Evolutionary conservation across 2,113 vertebrate genomes (phyloP).

Genomic region (Rousettus leschenaultii): DNA sequence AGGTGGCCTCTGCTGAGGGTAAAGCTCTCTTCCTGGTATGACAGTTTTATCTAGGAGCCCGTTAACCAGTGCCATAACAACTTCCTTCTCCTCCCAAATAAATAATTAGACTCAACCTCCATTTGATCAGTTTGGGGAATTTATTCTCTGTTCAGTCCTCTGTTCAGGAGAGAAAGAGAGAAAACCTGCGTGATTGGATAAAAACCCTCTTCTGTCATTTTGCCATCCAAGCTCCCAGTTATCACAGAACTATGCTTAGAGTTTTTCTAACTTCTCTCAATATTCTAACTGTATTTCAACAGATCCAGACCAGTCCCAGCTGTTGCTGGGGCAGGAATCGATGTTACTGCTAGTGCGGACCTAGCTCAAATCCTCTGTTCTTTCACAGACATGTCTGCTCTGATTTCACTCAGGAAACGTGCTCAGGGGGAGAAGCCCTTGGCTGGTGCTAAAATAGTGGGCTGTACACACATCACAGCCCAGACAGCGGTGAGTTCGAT

Average conservation of each 20-base stretch:
- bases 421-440: constrained; percentile 98
- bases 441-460: constrained; percentile 97
- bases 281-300: neutral
- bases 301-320: neutral
- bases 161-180: neutral
- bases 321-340: neutral
- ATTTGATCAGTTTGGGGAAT: neutral
- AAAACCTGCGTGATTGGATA: neutral
- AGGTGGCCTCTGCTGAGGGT: neutral
- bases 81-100: neutral
- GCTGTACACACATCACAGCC: constrained; percentile 98
- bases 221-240: neutral
- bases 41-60: neutral
- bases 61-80: neutral
- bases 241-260: neutral
- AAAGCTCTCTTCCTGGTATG: neutral
- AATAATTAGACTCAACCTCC: neutral
- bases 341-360: constrained; percentile 30
- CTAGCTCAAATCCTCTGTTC: constrained; percentile 71
- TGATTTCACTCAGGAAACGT: constrained; percentile 97
- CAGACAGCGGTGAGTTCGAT: constrained; percentile 92
- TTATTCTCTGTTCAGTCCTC: constrained; percentile 17
- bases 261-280: neutral
- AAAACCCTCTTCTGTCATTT: neutral
- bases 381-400: constrained; percentile 96